These are phyloP conservation scores for Yponomeuta cagnagella DNA, from an alignment of 2,888 invertebrate genomes.

Conservation along the genomic window DNA sequence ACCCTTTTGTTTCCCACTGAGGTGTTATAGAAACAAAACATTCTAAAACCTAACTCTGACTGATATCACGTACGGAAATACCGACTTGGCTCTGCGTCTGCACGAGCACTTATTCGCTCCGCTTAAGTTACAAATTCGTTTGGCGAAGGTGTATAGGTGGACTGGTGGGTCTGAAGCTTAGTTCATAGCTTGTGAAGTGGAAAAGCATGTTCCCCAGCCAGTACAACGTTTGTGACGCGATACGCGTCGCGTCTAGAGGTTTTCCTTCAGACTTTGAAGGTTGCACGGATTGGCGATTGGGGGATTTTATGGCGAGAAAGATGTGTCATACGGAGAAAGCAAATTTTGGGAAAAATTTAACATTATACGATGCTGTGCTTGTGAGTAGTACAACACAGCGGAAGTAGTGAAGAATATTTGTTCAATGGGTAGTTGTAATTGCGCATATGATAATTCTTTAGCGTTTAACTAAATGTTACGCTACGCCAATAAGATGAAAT, in stretches of 20 bases:
- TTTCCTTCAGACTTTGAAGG: background rate
- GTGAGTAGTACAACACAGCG: no score
- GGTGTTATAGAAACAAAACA: slow-evolving; percentile 3
- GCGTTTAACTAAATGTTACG: no score
- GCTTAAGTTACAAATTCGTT: background rate
- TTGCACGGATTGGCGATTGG: background rate
- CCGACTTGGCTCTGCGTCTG: background rate
- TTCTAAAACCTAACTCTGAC: slow-evolving; percentile 1
- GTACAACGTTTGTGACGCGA: slow-evolving; percentile 3
- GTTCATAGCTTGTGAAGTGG: slow-evolving; percentile 13
- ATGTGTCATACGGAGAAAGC: background rate
- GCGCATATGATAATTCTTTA: no score
- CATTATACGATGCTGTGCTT: no score
- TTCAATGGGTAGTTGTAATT: no score
- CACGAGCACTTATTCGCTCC: background rate
- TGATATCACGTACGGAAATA: background rate
- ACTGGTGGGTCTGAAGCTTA: slow-evolving; percentile 3
- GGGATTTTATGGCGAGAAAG: background rate
- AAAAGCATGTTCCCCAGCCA: slow-evolving; percentile 10
- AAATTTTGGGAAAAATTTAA: background rate
- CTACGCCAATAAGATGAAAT: no score
- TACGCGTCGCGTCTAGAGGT: slow-evolving; percentile 1
- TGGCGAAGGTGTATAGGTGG: background rate
- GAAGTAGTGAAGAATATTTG: no score
- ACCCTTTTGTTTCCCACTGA: background rate